Conservation (phyloP, 2,113 vertebrate species). For the Elephantulus edwardii region DNA sequence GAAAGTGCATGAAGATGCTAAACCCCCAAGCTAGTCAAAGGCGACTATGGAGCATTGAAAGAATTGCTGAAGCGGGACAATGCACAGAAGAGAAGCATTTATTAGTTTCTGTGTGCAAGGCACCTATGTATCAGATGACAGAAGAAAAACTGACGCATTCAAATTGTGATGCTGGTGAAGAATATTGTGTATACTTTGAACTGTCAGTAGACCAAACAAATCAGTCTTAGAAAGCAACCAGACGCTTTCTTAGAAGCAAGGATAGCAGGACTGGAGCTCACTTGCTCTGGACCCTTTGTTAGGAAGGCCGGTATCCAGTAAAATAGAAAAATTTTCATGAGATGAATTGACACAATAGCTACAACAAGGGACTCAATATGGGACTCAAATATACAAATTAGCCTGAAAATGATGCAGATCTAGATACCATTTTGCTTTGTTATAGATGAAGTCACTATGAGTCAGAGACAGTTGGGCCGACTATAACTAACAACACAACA, state of each 20-base stretch:
- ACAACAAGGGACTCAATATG: not conserved
- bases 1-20: not conserved
- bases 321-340: not conserved
- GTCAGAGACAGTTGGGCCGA: too few relatives aligned
- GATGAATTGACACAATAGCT: not conserved
- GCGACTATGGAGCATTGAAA: not conserved
- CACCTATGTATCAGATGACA: not conserved
- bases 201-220: not conserved
- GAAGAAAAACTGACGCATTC: not conserved
- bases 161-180: not conserved
- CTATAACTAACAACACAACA: too few relatives aligned
- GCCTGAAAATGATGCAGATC: not conserved
- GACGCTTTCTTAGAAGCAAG: not conserved
- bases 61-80: not conserved
- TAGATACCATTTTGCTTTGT: not conserved
- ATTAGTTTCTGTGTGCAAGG: not conserved
- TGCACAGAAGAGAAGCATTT: fast-evolving
- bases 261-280: not conserved
- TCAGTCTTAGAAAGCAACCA: not conserved
- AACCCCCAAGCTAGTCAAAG: not conserved
- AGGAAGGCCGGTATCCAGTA: not conserved
- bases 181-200: not conserved
- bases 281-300: not conserved
- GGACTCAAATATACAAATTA: not conserved
- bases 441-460: not conserved